Percentiles rank a stretch among this genome's conserved stretches.
These are phyloP conservation scores for Poicephalus gulielmi DNA, from an alignment of 2,113 vertebrate species.

Conservation along the genomic window DNA sequence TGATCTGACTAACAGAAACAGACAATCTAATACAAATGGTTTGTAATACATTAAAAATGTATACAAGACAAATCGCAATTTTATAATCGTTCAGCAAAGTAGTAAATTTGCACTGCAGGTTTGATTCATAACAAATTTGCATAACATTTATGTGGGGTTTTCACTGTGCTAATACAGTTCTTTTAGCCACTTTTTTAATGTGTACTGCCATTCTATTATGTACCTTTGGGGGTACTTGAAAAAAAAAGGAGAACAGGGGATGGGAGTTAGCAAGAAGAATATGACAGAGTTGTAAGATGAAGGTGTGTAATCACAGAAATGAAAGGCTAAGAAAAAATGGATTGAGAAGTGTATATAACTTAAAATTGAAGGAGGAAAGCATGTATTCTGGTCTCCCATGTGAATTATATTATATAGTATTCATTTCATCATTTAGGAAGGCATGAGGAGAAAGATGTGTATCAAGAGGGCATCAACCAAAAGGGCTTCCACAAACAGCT, in stretches of 20 bases:
- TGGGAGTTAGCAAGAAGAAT: background rate
- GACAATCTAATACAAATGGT: constrained; percentile 63
- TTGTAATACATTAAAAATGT: constrained; percentile 71
- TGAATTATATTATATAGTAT: background rate
- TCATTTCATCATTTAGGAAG: constrained; percentile 5
- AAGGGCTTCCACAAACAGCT: constrained; percentile 8
- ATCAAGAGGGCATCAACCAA: background rate
- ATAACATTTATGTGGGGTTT: constrained; percentile 69
- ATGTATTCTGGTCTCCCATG: background rate
- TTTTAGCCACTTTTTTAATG: constrained; percentile 49
- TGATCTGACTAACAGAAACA: constrained; percentile 68
- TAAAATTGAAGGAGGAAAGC: background rate
- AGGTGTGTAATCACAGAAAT: constrained; percentile 55
- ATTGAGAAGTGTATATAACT: background rate
- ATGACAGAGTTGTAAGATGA: constrained; percentile 3
- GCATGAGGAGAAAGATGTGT: background rate
- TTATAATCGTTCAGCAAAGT: constrained; percentile 60
- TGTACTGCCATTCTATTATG: constrained; percentile 31
- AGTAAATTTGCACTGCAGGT: constrained; percentile 70
- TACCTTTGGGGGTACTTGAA: constrained; percentile 20
- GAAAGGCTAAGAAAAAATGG: constrained; percentile 2
- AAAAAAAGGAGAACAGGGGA: constrained; percentile 12
- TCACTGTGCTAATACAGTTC: constrained; percentile 56
- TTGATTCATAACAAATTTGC: constrained; percentile 72
- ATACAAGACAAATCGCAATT: constrained; percentile 71